Percentiles rank a stretch among this genome's conserved stretches.
phyloP scores from a whole-genome alignment of 2,888 invertebrate species.

The Conus canariensis region DNA sequence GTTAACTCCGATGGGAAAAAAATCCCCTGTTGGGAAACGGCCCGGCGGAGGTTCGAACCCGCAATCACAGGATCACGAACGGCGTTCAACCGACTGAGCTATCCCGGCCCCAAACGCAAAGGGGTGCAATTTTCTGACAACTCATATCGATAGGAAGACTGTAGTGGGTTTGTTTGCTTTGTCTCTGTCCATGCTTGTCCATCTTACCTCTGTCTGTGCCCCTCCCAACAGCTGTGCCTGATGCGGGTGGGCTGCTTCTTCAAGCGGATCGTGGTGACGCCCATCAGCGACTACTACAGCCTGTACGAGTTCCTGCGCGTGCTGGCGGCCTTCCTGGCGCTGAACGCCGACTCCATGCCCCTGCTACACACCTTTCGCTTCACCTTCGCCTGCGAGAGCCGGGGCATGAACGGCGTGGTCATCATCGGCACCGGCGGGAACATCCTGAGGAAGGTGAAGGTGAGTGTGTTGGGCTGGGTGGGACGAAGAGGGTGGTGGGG shows the following conservation, averaged over 20 bases:
- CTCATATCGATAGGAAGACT: too few relatives aligned
- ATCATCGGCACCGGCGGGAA: conserved; percentile 88
- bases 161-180: too few relatives aligned
- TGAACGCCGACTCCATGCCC: conserved; percentile 68
- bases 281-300: conserved; percentile 89
- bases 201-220: background rate
- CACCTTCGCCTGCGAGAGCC: conserved; percentile 84
- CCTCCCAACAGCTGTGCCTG: conserved; percentile 81
- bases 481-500: background rate
- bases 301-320: conserved; percentile 91
- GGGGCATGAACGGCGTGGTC: conserved; percentile 62
- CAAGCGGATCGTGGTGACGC: conserved; percentile 85
- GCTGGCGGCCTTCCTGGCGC: conserved; percentile 87
- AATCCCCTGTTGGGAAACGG: too few relatives aligned
- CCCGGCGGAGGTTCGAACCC: too few relatives aligned
- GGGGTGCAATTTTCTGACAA: too few relatives aligned
- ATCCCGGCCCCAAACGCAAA: too few relatives aligned
- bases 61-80: too few relatives aligned
- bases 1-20: too few relatives aligned
- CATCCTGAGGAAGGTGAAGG: conserved; percentile 75
- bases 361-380: conserved; percentile 81
- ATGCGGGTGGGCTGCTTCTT: conserved; percentile 85
- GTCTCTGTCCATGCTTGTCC: too few relatives aligned
- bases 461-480: conserved; percentile 59
- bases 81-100: too few relatives aligned